Conservation (phyloP, 2,797 vertebrate species). For the Choloepus didactylus region DNA sequence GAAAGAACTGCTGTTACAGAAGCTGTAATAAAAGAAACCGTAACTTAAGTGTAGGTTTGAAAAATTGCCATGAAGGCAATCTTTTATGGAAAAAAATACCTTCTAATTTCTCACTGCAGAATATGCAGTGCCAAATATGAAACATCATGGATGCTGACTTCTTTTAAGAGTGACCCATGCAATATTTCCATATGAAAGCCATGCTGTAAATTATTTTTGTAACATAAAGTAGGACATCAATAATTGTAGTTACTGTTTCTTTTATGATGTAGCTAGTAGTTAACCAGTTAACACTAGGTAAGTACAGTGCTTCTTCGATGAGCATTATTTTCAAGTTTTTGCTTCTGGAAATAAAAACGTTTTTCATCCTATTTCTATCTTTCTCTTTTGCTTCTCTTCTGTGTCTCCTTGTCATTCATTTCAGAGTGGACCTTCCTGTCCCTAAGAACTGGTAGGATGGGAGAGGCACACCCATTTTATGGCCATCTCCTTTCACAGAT, state of each 20-base stretch:
- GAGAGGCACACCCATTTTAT: not conserved
- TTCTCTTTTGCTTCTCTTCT: slow-evolving; percentile 42
- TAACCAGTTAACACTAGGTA: slow-evolving; percentile 9
- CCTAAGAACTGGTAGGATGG: not conserved
- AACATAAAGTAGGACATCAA: slow-evolving; percentile 5
- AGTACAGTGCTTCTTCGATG: slow-evolving; percentile 10
- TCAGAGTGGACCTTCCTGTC: not conserved
- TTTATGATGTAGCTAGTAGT: slow-evolving; percentile 44
- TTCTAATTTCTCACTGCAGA: slow-evolving; percentile 71
- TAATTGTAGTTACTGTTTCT: slow-evolving; percentile 50
- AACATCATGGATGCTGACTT: slow-evolving; percentile 1
- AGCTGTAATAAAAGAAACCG: slow-evolving; percentile 64
- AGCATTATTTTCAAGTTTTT: slow-evolving; percentile 42
- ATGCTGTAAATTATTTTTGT: not conserved
- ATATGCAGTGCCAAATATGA: slow-evolving; percentile 19
- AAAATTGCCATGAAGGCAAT: slow-evolving; percentile 69
- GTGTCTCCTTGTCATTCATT: not conserved
- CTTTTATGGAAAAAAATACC: slow-evolving; percentile 67
- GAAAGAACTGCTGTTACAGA: slow-evolving; percentile 57
- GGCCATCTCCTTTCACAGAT: slow-evolving; percentile 47
- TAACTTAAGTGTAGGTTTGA: slow-evolving; percentile 75
- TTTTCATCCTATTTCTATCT: not conserved
- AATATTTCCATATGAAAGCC: slow-evolving; percentile 25
- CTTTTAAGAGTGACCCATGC: slow-evolving; percentile 12
- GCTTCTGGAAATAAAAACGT: not conserved